Evolutionary conservation across 2,797 vertebrate species (phyloP), one percentile per base, ranked within the genome.

Genomic region (Hippoglossus hippoglossus): DNA sequence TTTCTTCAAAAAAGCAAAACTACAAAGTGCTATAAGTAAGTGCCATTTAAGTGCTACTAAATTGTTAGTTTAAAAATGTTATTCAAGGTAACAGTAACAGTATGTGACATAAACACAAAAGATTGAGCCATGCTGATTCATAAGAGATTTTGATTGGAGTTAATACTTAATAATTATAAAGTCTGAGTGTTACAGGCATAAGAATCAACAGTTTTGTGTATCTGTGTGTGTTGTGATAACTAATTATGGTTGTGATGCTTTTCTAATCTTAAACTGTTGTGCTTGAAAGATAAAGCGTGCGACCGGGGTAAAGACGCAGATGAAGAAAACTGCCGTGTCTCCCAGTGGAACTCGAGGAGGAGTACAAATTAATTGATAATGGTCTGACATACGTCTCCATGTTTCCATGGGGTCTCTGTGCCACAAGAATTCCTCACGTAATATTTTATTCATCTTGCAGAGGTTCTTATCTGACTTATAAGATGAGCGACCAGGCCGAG

Each of bases 401-500:
- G 56, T 28, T 56, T 63, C 31, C 54, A 10, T 13, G 24, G n/a
- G 67, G 53, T 31, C 31, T 28, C 24, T 12, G 1, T 34, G 44
- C 16, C 39, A 13, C 28, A 16, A 67, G 62, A 63, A 65, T 74
- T 85, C 54, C 39, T 15, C 44, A 46, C 36, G 53, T 25, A 63
- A 71, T 60, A 71, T 79, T 88, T 70, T 74, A 84, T 81, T 84
- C 61, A 82, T 82, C 28, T 52, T 57, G 60, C 63, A 26, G 57
- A 70, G 59, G 60, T 63, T 79, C 71, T 73, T 76, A 69, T 79
- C 65, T 57, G 73, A 81, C 79, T 81, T 75, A 21, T 67, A 28
- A 28, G 77, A 86, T 59, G 77, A 81, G 83, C 86, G 83, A 90
- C 77, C 85, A 73, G 65, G 64, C 73, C 44, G 44, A 67, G 46